These are phyloP conservation scores for Triplophysa siluroides DNA, from an alignment of 2,113 vertebrate genomes.

Conservation along the genomic window DNA sequence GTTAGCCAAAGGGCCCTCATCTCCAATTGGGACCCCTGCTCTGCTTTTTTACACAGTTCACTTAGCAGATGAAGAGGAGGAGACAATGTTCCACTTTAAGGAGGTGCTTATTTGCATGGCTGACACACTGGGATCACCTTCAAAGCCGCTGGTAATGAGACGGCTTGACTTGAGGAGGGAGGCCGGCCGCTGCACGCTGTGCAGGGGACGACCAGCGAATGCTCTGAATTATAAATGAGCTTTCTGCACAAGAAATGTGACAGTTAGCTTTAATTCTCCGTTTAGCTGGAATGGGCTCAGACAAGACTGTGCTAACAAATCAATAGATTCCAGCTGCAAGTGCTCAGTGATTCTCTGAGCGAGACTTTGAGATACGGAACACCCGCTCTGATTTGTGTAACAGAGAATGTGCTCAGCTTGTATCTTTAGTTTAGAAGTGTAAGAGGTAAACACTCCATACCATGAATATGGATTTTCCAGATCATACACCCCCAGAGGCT, in stretches of 20 bases:
- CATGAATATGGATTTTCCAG: slow-evolving; percentile 22
- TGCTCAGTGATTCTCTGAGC: background rate
- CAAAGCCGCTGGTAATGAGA: slow-evolving; percentile 61
- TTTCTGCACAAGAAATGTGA: slow-evolving; percentile 72
- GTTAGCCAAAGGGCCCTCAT: background rate
- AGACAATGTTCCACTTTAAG: slow-evolving; percentile 50
- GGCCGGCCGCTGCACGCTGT: slow-evolving; percentile 32
- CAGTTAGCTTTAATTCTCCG: slow-evolving; percentile 73
- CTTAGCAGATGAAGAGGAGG: slow-evolving; percentile 2
- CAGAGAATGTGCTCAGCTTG: background rate
- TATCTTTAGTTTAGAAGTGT: background rate
- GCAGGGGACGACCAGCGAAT: slow-evolving; percentile 54
- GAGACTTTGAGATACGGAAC: slow-evolving; percentile 2
- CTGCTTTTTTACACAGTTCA: slow-evolving; percentile 27
- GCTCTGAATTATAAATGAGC: slow-evolving; percentile 69
- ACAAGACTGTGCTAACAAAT: slow-evolving; percentile 63
- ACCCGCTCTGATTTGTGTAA: background rate
- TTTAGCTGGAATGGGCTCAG: slow-evolving; percentile 66
- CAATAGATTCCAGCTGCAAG: slow-evolving; percentile 53
- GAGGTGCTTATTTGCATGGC: slow-evolving; percentile 60
- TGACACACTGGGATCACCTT: slow-evolving; percentile 58
- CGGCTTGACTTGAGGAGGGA: slow-evolving; percentile 32
- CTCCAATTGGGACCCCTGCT: background rate
- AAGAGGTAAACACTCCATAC: background rate
- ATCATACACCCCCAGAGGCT: background rate